Percentiles rank a stretch among this genome's conserved stretches.
These are phyloP conservation scores for Balaeniceps rex DNA, from an alignment of 2,113 vertebrate species.

Conservation along the genomic window DNA sequence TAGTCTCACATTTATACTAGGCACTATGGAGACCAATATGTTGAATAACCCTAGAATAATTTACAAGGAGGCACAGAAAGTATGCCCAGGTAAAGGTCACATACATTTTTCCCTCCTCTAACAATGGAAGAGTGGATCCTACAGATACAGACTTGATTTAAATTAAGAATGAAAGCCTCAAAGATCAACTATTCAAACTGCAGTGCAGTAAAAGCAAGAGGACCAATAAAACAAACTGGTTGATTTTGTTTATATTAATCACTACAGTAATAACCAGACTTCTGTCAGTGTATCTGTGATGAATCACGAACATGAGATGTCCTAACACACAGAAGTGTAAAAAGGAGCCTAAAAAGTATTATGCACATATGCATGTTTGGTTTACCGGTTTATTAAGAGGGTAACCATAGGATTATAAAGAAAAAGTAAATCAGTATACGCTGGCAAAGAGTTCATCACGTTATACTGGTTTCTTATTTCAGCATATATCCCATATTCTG, in stretches of 20 bases:
- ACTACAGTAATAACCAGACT: not conserved
- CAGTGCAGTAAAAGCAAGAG: not conserved
- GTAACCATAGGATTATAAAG: not conserved
- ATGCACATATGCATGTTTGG: not conserved
- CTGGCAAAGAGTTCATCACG: not conserved
- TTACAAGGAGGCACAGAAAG: not conserved
- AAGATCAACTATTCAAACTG: not conserved
- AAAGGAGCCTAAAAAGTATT: not conserved
- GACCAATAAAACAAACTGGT: not conserved
- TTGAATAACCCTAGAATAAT: not conserved
- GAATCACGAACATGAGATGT: not conserved
- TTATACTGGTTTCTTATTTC: not conserved
- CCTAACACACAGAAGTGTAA: not conserved
- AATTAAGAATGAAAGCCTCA: not conserved
- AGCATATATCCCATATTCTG: not conserved
- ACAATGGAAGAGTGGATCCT: not conserved
- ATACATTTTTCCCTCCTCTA: accelerated
- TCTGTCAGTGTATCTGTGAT: not conserved
- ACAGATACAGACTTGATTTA: not conserved
- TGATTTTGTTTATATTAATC: not conserved
- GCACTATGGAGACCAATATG: not conserved
- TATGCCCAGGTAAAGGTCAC: not conserved
- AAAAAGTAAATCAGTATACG: not conserved
- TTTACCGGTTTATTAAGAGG: not conserved
- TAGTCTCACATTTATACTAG: not conserved